Percentiles rank a stretch among this genome's conserved stretches.
Evolutionary conservation across 2,797 vertebrate species (phyloP).

Genomic region (Bovichtus diacanthus): DNA sequence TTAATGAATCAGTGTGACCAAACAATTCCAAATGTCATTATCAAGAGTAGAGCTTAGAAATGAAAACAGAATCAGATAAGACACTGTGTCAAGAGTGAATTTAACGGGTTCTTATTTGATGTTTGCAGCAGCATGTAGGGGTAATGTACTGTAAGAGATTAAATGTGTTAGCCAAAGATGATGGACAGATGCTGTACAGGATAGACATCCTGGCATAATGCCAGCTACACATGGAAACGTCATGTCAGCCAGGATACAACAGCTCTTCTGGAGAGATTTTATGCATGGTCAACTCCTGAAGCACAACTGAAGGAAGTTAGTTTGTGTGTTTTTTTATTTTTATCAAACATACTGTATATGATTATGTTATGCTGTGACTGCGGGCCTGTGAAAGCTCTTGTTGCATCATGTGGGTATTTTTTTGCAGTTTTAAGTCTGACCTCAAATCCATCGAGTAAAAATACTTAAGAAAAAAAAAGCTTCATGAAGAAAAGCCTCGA

Average conservation of each 20-base stretch:
- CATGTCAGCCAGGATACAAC: neutral
- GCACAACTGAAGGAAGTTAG: neutral
- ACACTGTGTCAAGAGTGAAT: neutral
- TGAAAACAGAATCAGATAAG: neutral
- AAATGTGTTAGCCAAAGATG: neutral
- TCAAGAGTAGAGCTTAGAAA: neutral
- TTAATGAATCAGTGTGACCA: neutral
- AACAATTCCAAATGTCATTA: neutral
- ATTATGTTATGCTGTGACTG: neutral
- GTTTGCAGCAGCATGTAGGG: neutral
- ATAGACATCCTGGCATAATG: neutral
- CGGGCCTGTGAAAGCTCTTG: neutral
- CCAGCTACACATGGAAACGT: neutral
- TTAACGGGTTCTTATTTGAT: neutral
- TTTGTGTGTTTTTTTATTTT: neutral
- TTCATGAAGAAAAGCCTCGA: neutral
- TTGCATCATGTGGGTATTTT: neutral
- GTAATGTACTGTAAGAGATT: neutral
- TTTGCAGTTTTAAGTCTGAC: neutral
- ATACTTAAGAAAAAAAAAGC: too few relatives aligned
- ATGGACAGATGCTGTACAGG: neutral
- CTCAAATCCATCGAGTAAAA: slow-evolving; percentile 3
- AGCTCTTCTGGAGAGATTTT: neutral
- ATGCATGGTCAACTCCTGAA: neutral
- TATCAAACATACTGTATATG: too few relatives aligned